Evolutionary conservation across 2,113 vertebrate species (phyloP).

Genomic region (Tor tambroides): DNA sequence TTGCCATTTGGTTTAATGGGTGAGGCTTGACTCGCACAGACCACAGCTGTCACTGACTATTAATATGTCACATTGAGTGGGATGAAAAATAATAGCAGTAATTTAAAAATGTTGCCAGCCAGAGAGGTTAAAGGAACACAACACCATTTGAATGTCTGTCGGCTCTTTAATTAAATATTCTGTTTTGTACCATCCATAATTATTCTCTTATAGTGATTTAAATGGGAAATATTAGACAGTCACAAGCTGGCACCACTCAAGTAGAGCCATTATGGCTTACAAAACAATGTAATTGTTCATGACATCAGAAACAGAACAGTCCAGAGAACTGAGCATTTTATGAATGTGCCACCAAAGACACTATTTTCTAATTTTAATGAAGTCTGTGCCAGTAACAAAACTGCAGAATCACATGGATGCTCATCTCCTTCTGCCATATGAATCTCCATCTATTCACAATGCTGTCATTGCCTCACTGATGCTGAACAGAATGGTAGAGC

Average conservation of each 20-base stretch:
- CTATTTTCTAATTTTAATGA: neutral
- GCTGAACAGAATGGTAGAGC: neutral
- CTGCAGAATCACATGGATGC: neutral
- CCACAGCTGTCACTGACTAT: conserved; percentile 39
- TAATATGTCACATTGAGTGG: conserved; percentile 28
- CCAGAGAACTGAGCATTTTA: neutral
- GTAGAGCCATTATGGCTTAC: neutral
- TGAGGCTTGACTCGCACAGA: conserved; percentile 1
- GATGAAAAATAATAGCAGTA: conserved; percentile 18
- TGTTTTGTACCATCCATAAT: conserved; percentile 23
- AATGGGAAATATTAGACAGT: conserved; percentile 23
- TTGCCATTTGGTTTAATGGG: conserved; percentile 18
- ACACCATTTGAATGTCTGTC: neutral
- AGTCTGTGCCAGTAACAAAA: neutral
- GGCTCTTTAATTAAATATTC: conserved; percentile 28
- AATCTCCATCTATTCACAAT: conserved; percentile 16
- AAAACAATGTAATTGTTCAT: conserved; percentile 33
- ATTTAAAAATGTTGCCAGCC: neutral
- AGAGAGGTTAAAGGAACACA: conserved; percentile 23
- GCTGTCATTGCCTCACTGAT: neutral
- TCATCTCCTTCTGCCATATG: neutral
- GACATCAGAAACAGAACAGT: conserved; percentile 1
- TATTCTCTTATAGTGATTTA: conserved; percentile 31
- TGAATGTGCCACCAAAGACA: neutral
- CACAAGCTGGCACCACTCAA: neutral